These are phyloP conservation scores for Gallinago jamesoni DNA, from an alignment of 2,113 vertebrate genomes.

Conservation along the genomic window DNA sequence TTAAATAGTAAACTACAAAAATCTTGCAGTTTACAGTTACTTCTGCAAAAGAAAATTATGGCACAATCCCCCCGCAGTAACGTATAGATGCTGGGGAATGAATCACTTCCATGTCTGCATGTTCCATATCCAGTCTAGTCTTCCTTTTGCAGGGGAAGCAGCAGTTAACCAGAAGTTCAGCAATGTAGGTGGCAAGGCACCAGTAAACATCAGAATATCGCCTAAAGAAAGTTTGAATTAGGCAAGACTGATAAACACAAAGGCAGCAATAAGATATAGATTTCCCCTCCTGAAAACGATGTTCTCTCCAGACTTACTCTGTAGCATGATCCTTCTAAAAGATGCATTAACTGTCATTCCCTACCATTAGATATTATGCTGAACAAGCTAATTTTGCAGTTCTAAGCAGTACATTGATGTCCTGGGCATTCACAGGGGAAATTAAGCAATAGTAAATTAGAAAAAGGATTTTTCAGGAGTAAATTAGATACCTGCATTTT, in stretches of 20 bases:
- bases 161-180: neutral
- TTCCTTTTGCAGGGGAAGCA: neutral
- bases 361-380: neutral
- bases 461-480: neutral
- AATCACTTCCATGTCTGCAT: neutral
- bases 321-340: neutral
- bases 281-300: neutral
- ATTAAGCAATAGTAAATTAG: neutral
- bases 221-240: neutral
- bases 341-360: neutral
- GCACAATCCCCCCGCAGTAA: neutral
- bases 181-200: neutral
- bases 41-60: neutral
- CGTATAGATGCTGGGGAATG: neutral
- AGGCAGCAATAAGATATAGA: neutral
- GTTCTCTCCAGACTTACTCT: neutral
- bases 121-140: neutral
- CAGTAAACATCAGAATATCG: neutral
- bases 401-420: neutral
- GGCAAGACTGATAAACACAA: neutral
- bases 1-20: neutral
- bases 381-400: neutral
- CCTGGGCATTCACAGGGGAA: neutral
- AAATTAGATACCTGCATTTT: constrained; percentile 85
- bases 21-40: neutral